Evolutionary conservation across 2,797 vertebrate species (phyloP).

Genomic region (Harpagifer antarcticus): DNA sequence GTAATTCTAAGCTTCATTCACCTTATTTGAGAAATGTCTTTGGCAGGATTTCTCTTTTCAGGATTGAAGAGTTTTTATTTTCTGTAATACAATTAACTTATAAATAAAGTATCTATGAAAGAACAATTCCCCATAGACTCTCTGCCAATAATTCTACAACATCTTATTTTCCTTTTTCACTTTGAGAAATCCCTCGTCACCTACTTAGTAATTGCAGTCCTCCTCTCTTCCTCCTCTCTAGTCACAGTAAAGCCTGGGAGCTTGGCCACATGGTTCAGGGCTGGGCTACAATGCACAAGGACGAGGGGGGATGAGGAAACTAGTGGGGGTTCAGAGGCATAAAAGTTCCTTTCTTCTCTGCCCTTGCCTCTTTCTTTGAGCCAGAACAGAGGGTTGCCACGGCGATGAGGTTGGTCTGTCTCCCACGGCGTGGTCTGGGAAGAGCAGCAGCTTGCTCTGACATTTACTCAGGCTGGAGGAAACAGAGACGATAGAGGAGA

Average conservation of each 20-base stretch:
- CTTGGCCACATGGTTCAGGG: slow-evolving; percentile 82
- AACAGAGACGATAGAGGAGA: slow-evolving; percentile 72
- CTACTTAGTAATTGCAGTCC: slow-evolving; percentile 60
- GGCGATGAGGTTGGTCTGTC: slow-evolving; percentile 86
- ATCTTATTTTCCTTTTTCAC: slow-evolving; percentile 16
- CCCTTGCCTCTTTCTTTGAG: slow-evolving; percentile 79
- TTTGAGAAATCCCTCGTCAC: slow-evolving; percentile 47
- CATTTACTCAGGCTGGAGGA: slow-evolving; percentile 83
- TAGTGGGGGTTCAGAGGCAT: slow-evolving; percentile 75
- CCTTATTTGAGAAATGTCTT: slow-evolving; percentile 39
- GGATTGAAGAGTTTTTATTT: slow-evolving; percentile 24
- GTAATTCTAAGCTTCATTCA: slow-evolving; percentile 64
- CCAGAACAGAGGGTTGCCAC: slow-evolving; percentile 86
- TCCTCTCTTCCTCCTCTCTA: slow-evolving; percentile 56
- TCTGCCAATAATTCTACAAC: slow-evolving; percentile 26
- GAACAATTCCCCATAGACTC: slow-evolving; percentile 4
- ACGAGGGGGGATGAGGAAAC: slow-evolving; percentile 68
- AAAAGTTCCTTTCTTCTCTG: slow-evolving; percentile 85
- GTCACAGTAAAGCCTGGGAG: slow-evolving; percentile 80
- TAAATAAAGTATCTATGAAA: slow-evolving; percentile 29
- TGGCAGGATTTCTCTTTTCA: slow-evolving; percentile 15
- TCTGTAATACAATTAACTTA: slow-evolving; percentile 31
- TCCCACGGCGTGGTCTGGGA: slow-evolving; percentile 86
- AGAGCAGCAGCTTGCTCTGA: slow-evolving; percentile 88
- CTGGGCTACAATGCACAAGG: slow-evolving; percentile 75